phyloP scores from a whole-genome alignment of 1,140 invertebrate genomes.

The Grapholita molesta region DNA sequence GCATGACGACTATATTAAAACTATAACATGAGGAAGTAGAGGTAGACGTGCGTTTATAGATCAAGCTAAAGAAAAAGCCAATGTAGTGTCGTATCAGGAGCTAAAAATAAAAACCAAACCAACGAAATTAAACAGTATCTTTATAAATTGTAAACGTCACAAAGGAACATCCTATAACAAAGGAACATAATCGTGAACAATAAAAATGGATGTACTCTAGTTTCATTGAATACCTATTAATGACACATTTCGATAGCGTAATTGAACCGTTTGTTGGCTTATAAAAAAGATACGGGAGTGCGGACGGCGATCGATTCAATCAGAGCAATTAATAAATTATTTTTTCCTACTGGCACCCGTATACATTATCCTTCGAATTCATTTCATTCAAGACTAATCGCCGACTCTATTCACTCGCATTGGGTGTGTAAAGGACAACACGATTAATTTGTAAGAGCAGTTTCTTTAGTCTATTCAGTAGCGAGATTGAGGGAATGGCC shows the following conservation, averaged over 20 bases:
- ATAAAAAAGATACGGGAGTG: slow-evolving; percentile 30
- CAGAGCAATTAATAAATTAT: slow-evolving; percentile 51
- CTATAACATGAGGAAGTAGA: no score
- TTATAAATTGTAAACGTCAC: not conserved
- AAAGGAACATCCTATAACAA: slow-evolving; percentile 1
- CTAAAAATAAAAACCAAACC: no score
- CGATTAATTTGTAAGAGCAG: not conserved
- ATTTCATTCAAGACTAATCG: not conserved
- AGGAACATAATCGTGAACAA: slow-evolving; percentile 2
- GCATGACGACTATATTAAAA: no score
- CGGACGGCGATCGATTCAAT: slow-evolving; percentile 47
- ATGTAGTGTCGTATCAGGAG: no score
- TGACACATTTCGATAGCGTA: slow-evolving; percentile 24
- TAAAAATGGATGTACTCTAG: slow-evolving; percentile 10
- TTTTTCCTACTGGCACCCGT: slow-evolving; percentile 42
- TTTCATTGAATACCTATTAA: slow-evolving; percentile 15
- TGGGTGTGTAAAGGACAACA: slow-evolving; percentile 9
- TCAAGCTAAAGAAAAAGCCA: no score
- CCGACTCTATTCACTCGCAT: not conserved
- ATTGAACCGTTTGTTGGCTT: slow-evolving; percentile 26
- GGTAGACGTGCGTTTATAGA: no score
- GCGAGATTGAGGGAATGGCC: not conserved
- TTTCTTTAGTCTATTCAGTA: not conserved
- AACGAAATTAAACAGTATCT: not conserved
- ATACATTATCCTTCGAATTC: slow-evolving; percentile 24